Conservation (phyloP, 2,113 vertebrate genomes). For the Tachycineta bicolor region DNA sequence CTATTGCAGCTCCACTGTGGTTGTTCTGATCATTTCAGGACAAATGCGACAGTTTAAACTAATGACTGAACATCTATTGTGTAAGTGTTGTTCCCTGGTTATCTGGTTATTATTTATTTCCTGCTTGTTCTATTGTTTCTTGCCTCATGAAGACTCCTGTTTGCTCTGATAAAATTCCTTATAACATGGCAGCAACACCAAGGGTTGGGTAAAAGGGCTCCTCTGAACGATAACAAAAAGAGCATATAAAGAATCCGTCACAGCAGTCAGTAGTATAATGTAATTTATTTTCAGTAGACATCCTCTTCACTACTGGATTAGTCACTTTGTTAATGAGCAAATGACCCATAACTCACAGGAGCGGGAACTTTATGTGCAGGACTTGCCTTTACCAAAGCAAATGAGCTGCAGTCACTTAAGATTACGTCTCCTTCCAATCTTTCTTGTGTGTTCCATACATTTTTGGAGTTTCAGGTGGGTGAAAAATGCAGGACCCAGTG, state of each 20-base stretch:
- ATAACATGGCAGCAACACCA: not conserved
- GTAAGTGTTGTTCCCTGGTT: constrained; percentile 15
- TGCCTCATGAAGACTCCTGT: constrained; percentile 41
- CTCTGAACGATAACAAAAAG: not conserved
- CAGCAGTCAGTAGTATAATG: constrained; percentile 8
- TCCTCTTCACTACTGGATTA: constrained; percentile 22
- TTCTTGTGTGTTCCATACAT: not conserved
- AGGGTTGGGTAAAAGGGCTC: not conserved
- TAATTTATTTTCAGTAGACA: constrained; percentile 34
- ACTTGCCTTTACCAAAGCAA: not conserved
- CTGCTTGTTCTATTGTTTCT: constrained; percentile 46
- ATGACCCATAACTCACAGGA: constrained; percentile 36
- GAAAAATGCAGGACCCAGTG: not conserved
- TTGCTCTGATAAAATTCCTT: constrained; percentile 46
- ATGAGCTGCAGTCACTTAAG: not conserved
- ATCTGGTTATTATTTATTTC: constrained; percentile 55
- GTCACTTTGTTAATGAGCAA: constrained; percentile 17
- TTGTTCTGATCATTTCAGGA: constrained; percentile 38
- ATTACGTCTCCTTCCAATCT: not conserved
- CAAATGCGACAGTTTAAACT: not conserved
- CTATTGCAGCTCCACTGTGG: not conserved
- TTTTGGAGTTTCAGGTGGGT: not conserved
- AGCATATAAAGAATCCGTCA: constrained; percentile 49
- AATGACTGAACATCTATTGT: not conserved
- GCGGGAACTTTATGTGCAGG: not conserved